Base-by-base conservation (phyloP, 2,888 invertebrate species). In the Crepidodera aurea region DNA sequence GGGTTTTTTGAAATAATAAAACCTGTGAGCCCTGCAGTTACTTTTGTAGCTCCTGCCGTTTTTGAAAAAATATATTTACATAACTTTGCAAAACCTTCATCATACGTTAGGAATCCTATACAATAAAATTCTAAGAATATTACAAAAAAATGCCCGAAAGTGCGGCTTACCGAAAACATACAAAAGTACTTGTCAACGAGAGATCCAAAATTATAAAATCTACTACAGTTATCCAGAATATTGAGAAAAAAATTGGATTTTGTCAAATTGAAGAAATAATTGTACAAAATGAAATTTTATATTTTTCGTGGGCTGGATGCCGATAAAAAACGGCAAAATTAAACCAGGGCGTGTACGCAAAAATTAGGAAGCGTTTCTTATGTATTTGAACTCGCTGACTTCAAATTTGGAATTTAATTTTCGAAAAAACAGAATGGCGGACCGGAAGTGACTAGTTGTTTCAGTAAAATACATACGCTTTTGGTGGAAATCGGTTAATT, bases 211-310 rank as follows among this genome's bases (percentile, higher is more conserved):
- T 90, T 19, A 84, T 97, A 2, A 86, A 88, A 73, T 81, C 84
- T 74, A 89, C 80, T 77, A 80, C 78, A 71, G 83, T 89, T 76
- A 82, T 92, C 0, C 77, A 76, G 51, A 87, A 87, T 59, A 80
- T 98, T 64, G 98, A 99, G 80, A 82, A 87, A 64, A 89, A 91
- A 78, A 93, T 98, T 61, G 91, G 91, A 65, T 90, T 90, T 76
- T 94, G 94, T 0, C 94, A 95, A 84, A 88, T 91, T 8, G 97
- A 97, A 81, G 96, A 98, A 82, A 82, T 98, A 18, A 92, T 98
- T 71, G 78, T 93, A 3, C 97, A 98, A 82, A 98, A 98, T 12
- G 93, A 96, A 81, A 92, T n/a, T n/a, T n/a, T n/a, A n/a, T n/a
- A n/a, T n/a, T n/a, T n/a, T n/a, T n/a, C n/a, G n/a, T n/a, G n/a